A percentile compares a stretch with the other conserved stretches of the same genome.
These are phyloP conservation scores for Elmis aenea DNA, from an alignment of 2,888 invertebrate species.

Conservation along the genomic window DNA sequence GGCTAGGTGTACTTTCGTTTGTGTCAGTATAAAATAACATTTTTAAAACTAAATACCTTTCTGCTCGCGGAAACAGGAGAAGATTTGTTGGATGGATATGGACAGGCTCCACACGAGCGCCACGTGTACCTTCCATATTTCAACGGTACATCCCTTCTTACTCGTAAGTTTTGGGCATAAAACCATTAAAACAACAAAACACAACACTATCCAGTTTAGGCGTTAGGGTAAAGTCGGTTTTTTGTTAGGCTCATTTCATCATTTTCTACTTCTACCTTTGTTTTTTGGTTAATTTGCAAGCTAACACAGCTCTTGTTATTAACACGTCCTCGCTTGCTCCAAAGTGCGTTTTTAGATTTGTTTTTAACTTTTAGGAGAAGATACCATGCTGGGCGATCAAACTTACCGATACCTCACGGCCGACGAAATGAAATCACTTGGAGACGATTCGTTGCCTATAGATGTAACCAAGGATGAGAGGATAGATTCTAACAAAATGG, in stretches of 20 bases:
- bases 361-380: conserved; percentile 64
- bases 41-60: conserved; percentile 9
- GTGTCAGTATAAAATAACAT: too few relatives aligned
- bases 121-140: conserved; percentile 80
- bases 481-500: conserved; percentile 64
- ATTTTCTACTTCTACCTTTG: conserved; percentile 13
- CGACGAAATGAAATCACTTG: conserved; percentile 92
- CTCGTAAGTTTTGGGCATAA: conserved; percentile 70
- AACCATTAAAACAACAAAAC: conserved; percentile 6
- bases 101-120: conserved; percentile 69
- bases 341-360: not conserved
- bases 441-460: conserved; percentile 88
- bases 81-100: conserved; percentile 54
- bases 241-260: conserved; percentile 1
- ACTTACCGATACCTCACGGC: conserved; percentile 89
- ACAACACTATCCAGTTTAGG: conserved; percentile 10
- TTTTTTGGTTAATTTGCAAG: conserved; percentile 21
- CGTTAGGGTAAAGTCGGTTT: conserved; percentile 26
- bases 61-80: conserved; percentile 32
- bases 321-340: not conserved
- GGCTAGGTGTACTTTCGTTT: too few relatives aligned
- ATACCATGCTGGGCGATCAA: conserved; percentile 84
- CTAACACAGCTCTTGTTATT: conserved; percentile 22
- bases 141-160: conserved; percentile 73
- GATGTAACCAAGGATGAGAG: conserved; percentile 90